A percentile compares a stretch with the other conserved stretches of the same genome.
phyloP scores from a whole-genome alignment of 2,797 vertebrate genomes.

The Neosilurus hyrtlii region DNA sequence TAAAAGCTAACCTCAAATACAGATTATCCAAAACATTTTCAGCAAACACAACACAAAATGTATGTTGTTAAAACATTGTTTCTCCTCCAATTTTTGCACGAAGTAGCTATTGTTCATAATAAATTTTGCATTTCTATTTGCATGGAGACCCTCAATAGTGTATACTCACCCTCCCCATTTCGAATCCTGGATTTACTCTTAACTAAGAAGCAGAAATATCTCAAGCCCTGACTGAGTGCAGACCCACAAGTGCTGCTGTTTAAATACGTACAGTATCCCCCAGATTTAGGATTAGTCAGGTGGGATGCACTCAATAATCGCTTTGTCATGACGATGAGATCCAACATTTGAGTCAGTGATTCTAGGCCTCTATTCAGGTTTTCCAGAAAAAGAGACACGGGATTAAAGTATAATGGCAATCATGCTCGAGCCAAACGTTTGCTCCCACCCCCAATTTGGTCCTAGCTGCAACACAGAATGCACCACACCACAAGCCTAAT shows the following conservation, averaged over 20 bases:
- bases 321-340: constrained; percentile 96
- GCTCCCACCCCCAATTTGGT: constrained; percentile 58
- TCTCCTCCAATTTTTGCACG: background rate
- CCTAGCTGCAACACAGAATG: constrained; percentile 48
- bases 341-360: constrained; percentile 98
- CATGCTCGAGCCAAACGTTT: constrained; percentile 61
- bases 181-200: constrained; percentile 52
- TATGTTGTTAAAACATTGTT: too few relatives aligned
- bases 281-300: constrained; percentile 69
- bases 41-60: background rate
- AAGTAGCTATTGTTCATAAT: background rate
- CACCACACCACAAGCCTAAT: background rate
- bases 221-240: constrained; percentile 63
- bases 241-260: constrained; percentile 62
- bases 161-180: constrained; percentile 76
- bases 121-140: background rate
- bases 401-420: constrained; percentile 87
- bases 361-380: constrained; percentile 82
- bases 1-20: background rate
- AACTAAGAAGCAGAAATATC: constrained; percentile 41
- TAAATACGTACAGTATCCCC: constrained; percentile 75
- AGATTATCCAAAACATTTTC: background rate
- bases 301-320: constrained; percentile 72
- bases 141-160: background rate
- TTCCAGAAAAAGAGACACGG: constrained; percentile 87